These are phyloP conservation scores for Plectropomus leopardus DNA, from an alignment of 2,113 vertebrate genomes.

Conservation along the genomic window DNA sequence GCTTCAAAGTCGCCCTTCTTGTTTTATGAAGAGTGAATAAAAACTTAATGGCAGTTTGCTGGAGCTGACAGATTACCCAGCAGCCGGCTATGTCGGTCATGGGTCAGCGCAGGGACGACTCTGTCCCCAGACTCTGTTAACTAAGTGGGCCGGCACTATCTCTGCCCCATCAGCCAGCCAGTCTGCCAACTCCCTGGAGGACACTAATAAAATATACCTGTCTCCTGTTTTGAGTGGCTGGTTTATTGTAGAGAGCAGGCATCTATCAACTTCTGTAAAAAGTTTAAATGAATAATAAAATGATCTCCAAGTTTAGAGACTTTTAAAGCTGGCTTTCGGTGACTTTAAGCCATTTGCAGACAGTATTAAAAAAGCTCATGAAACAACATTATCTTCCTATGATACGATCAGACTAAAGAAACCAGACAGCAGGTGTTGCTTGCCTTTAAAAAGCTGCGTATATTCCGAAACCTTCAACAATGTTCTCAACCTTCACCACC, in stretches of 20 bases:
- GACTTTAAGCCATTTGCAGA: background rate
- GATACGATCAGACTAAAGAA: conserved; percentile 5
- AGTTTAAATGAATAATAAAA: conserved; percentile 21
- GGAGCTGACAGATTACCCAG: conserved; percentile 57
- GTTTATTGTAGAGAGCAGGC: background rate
- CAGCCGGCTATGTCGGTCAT: conserved; percentile 46
- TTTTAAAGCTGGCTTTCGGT: background rate
- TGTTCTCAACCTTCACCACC: background rate
- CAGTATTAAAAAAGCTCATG: background rate
- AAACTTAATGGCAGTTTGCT: conserved; percentile 42
- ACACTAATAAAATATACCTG: conserved; percentile 59
- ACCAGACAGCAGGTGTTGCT: conserved; percentile 73
- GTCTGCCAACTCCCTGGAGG: conserved; percentile 49
- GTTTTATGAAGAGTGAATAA: conserved; percentile 67
- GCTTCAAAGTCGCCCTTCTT: conserved; percentile 47
- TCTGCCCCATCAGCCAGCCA: conserved; percentile 54
- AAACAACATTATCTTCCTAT: background rate
- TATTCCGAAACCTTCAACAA: conserved; percentile 20
- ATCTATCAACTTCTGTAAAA: conserved; percentile 38
- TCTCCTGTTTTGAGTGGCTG: conserved; percentile 21
- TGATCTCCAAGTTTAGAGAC: background rate
- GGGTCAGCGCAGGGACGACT: conserved; percentile 68
- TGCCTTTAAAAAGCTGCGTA: background rate
- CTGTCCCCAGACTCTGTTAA: conserved; percentile 61
- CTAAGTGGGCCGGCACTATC: conserved; percentile 65